Base-by-base conservation (phyloP, 2,113 vertebrate species). In the Rhinolophus ferrumequinum region DNA sequence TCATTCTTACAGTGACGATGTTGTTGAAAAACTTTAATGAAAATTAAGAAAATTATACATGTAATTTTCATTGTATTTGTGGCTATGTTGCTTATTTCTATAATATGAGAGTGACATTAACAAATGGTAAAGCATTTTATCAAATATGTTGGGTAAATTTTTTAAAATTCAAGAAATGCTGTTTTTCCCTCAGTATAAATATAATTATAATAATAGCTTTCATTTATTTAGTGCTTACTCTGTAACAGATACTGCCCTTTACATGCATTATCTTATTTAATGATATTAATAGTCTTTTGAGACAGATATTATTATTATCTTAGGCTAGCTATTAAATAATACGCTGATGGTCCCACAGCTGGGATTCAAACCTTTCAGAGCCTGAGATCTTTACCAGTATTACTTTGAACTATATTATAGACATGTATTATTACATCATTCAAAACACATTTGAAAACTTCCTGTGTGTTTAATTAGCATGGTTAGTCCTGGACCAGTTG, bases 21-120 rank as follows among this genome's bases (percentile, higher is more conserved):
- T 38, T 88, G 2, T 80, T 88, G 50, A 93, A 62, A 77, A 83
- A 54, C 50, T 94, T 81, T 83, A 91, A 64, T 92, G 47, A 77
- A 64, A 88, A 91, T 83, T 72, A 83, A 38, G 19, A 86, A 93
- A 95, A 86, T 52, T 60, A n/a, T 80, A 28, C 52, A 33, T 86
- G 38, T 60, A 76, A 41, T 92, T 92, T 76, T 93, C 28, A n/a
- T 95, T 81, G 2, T 80, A 64, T 94, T 95, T 97, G 38, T 96
- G 66, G 22, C 33, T 95, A 4, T 93, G 33, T 92, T 96, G 41
- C 70, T 94, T 22, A 89, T 93, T 97, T 95, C 73, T 91, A 1
- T 88, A 70, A 80, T 75, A 21, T 82, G 54, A 90, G 90, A 33
- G 47, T 93, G 38, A 58, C 7, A 69, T 87, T 94, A 91, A 94